Evolutionary conservation across 2,888 invertebrate species (phyloP).

Genomic region (Platycheirus rosarum): DNA sequence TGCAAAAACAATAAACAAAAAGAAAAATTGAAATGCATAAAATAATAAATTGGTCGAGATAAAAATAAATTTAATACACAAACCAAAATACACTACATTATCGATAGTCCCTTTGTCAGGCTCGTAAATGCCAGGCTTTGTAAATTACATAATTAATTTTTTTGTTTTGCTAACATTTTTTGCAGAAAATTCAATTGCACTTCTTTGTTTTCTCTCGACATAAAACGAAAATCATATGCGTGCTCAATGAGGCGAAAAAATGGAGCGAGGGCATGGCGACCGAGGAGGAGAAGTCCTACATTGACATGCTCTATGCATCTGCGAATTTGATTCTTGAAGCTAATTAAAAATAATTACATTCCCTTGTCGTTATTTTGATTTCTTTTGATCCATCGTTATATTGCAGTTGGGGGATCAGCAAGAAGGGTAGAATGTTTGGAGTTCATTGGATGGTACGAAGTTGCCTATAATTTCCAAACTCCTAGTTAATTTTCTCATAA

Average conservation of each 20-base stretch:
- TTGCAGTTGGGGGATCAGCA: neutral
- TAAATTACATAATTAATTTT: slow-evolving; percentile 9
- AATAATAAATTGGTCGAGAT: slow-evolving; percentile 65
- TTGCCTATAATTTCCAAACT: too few relatives aligned
- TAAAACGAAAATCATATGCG: slow-evolving; percentile 53
- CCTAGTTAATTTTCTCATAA: too few relatives aligned
- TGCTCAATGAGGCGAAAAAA: slow-evolving; percentile 11
- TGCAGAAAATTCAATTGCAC: slow-evolving; percentile 22
- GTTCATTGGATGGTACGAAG: too few relatives aligned
- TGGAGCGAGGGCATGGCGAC: neutral
- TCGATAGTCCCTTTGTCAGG: slow-evolving; percentile 54
- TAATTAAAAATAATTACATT: slow-evolving; percentile 74
- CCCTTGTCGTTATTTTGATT: slow-evolving; percentile 68
- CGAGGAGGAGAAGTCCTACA: slow-evolving; percentile 6
- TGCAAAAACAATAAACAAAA: slow-evolving; percentile 41
- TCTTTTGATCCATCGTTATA: slow-evolving; percentile 56
- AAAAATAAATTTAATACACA: slow-evolving; percentile 41
- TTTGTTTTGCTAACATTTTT: slow-evolving; percentile 7
- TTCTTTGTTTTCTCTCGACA: slow-evolving; percentile 5
- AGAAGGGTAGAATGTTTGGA: neutral
- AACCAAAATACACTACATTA: slow-evolving; percentile 35
- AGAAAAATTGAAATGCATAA: slow-evolving; percentile 47
- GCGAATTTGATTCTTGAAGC: slow-evolving; percentile 51
- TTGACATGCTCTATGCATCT: slow-evolving; percentile 49
- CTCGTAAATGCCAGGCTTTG: slow-evolving; percentile 14